Evolutionary conservation across 2,888 invertebrate species (phyloP).

Genomic region (Chrysopilus asiliformis): DNA sequence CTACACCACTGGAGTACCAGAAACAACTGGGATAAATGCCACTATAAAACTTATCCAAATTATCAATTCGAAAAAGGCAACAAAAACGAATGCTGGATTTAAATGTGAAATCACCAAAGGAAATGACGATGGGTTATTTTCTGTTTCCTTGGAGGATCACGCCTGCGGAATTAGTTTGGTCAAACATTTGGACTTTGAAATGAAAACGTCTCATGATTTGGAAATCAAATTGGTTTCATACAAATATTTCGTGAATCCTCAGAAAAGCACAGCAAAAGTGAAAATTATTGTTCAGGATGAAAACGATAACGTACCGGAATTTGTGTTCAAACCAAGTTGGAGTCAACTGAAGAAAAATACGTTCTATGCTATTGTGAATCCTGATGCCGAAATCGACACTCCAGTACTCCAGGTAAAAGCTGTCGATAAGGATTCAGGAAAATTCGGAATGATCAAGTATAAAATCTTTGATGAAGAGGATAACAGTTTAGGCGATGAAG

Average conservation of each 20-base stretch:
- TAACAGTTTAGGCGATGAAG: conserved; percentile 23
- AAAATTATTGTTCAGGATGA: conserved; percentile 72
- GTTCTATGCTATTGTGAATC: conserved; percentile 68
- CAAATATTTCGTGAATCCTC: conserved; percentile 67
- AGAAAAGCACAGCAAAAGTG: conserved; percentile 57
- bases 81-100: conserved; percentile 38
- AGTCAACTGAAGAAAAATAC: conserved; percentile 46
- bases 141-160: conserved; percentile 58
- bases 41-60: conserved; percentile 34
- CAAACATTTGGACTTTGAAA: conserved; percentile 66
- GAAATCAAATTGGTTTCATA: conserved; percentile 67
- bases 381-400: conserved; percentile 58
- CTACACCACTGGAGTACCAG: conserved; percentile 70
- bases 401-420: conserved; percentile 75
- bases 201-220: conserved; percentile 53
- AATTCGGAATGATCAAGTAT: conserved; percentile 67
- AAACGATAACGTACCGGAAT: conserved; percentile 80
- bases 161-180: conserved; percentile 69
- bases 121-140: conserved; percentile 53
- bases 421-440: conserved; percentile 72
- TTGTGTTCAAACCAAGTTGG: conserved; percentile 52
- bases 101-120: conserved; percentile 67
- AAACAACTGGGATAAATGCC: conserved; percentile 38
- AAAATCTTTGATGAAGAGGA: conserved; percentile 34
- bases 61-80: conserved; percentile 31